phyloP scores from a whole-genome alignment of 2,888 invertebrate species.

The Dorcus hopei region DNA sequence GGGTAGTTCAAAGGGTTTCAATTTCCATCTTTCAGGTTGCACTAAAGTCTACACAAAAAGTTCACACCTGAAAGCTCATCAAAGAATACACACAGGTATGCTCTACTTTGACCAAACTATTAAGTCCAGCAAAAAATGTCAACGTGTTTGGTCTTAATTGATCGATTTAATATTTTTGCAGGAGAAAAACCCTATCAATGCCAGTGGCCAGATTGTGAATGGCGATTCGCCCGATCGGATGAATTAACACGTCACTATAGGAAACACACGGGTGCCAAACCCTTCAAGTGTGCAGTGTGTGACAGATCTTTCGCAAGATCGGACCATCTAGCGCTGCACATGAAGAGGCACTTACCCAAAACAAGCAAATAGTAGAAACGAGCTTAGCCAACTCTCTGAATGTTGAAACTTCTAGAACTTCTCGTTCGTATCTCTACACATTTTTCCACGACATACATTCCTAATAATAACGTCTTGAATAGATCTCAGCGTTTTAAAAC shows the following conservation, averaged over 20 bases:
- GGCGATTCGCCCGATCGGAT: constrained; percentile 95
- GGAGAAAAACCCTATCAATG: constrained; percentile 98
- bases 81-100: constrained; percentile 94
- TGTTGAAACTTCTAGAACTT: neutral
- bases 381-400: neutral
- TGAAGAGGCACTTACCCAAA: constrained; percentile 95
- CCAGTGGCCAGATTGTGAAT: constrained; percentile 97
- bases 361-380: constrained; percentile 58
- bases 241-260: constrained; percentile 95
- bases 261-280: constrained; percentile 96
- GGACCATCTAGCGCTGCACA: constrained; percentile 93
- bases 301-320: constrained; percentile 93
- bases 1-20: too few relatives aligned
- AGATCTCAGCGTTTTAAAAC: constrained; percentile 1
- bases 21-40: constrained; percentile 69
- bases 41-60: constrained; percentile 97
- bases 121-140: too few relatives aligned
- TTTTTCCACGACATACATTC: neutral
- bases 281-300: constrained; percentile 94
- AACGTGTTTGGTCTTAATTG: too few relatives aligned
- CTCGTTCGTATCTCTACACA: too few relatives aligned
- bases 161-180: constrained; percentile 48
- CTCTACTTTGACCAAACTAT: neutral
- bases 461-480: neutral
- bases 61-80: constrained; percentile 96